These are phyloP conservation scores for Cryptotermes secundus DNA, from an alignment of 1,140 invertebrate species.

Conservation along the genomic window DNA sequence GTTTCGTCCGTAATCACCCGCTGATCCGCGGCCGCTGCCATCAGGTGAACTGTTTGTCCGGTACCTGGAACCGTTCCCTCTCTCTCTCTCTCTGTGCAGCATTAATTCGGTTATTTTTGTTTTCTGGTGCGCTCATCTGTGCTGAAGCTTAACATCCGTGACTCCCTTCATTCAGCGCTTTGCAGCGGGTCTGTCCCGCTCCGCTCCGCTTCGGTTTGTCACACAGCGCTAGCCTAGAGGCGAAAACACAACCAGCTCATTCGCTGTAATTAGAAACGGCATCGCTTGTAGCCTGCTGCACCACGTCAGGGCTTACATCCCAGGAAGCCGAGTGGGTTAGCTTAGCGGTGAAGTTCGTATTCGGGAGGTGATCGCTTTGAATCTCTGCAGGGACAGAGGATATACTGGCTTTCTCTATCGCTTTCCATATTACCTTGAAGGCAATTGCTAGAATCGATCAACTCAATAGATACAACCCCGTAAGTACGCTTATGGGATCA, in stretches of 20 bases:
- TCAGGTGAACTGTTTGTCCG: not conserved
- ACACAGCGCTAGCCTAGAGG: not conserved
- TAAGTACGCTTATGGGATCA: too few species aligned
- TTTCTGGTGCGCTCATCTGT: not conserved
- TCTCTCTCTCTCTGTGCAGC: not conserved
- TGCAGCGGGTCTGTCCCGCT: not conserved
- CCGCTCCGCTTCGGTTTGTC: not conserved
- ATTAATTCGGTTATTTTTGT: conserved; percentile 19
- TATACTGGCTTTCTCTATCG: too few species aligned
- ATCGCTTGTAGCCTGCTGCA: too few species aligned
- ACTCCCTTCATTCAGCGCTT: not conserved
- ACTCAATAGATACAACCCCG: too few species aligned
- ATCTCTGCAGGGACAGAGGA: too few species aligned
- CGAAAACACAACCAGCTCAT: not conserved
- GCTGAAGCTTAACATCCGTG: not conserved
- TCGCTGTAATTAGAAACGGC: not conserved
- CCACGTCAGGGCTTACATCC: too few species aligned
- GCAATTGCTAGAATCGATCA: too few species aligned
- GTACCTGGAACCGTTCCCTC: not conserved
- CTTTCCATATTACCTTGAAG: too few species aligned
- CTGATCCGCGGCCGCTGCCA: not conserved
- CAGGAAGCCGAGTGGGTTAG: too few species aligned
- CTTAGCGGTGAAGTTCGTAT: too few species aligned
- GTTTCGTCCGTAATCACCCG: not conserved
- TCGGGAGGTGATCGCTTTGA: too few species aligned